These are phyloP conservation scores for Caprella mutica DNA, from an alignment of 2,888 invertebrate genomes.

Conservation along the genomic window DNA sequence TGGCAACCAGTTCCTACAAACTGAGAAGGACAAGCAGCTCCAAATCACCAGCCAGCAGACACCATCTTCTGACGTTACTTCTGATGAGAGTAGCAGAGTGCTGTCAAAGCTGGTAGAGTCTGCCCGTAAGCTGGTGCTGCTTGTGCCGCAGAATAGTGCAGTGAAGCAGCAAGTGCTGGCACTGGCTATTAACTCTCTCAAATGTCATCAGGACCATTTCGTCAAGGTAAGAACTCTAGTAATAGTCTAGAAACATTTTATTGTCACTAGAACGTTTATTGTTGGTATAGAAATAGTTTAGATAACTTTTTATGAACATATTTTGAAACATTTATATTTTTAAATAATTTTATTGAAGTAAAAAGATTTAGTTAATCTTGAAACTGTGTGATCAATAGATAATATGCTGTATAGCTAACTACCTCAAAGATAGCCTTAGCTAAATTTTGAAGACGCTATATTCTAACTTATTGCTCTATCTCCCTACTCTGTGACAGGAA, in stretches of 20 bases:
- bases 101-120: background rate
- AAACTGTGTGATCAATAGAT: background rate
- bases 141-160: background rate
- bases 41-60: background rate
- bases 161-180: background rate
- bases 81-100: background rate
- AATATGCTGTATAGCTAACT: background rate
- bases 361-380: no score
- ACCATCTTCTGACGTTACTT: background rate
- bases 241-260: background rate
- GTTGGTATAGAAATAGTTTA: no score
- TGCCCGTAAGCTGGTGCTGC: background rate
- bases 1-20: background rate
- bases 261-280: background rate
- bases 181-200: background rate
- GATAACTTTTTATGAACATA: no score
- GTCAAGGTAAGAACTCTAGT: background rate
- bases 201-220: slow-evolving; percentile 10
- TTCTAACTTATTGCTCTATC: background rate
- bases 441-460: no score
- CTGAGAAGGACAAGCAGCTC: background rate
- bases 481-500: slow-evolving; percentile 10
- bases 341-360: no score
- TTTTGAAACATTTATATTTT: no score
- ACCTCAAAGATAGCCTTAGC: no score